These are phyloP conservation scores for Limnodromus scolopaceus DNA, from an alignment of 2,797 vertebrate genomes.

Conservation along the genomic window DNA sequence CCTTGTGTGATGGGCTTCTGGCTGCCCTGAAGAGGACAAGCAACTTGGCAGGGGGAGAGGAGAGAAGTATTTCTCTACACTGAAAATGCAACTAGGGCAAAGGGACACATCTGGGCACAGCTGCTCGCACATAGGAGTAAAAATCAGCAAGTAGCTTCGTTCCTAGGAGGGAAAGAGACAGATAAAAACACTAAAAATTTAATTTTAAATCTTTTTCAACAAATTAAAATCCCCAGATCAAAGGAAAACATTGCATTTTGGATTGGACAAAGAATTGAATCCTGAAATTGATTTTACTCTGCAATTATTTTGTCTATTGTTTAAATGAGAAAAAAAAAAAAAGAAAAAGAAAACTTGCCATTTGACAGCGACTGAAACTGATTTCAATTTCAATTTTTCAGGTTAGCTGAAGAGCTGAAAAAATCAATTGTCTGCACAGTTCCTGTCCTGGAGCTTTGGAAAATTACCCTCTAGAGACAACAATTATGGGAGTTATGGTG, in stretches of 20 bases:
- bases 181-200: neutral
- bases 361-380: neutral
- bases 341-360: neutral
- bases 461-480: slow-evolving; percentile 14
- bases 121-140: neutral
- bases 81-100: neutral
- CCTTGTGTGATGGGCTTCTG: neutral
- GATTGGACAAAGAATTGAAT: neutral
- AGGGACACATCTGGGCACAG: neutral
- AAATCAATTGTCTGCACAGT: neutral
- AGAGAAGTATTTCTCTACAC: neutral
- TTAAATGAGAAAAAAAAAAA: neutral
- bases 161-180: neutral
- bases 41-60: accelerated
- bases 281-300: neutral
- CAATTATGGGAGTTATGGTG: neutral
- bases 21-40: neutral
- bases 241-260: neutral
- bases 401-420: neutral
- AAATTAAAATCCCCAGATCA: neutral
- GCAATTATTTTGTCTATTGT: neutral
- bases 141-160: neutral
- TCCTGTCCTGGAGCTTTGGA: neutral
- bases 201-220: neutral
- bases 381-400: neutral